Evolutionary conservation across 2,888 invertebrate species (phyloP).

Genomic region (Clusia tigrina): DNA sequence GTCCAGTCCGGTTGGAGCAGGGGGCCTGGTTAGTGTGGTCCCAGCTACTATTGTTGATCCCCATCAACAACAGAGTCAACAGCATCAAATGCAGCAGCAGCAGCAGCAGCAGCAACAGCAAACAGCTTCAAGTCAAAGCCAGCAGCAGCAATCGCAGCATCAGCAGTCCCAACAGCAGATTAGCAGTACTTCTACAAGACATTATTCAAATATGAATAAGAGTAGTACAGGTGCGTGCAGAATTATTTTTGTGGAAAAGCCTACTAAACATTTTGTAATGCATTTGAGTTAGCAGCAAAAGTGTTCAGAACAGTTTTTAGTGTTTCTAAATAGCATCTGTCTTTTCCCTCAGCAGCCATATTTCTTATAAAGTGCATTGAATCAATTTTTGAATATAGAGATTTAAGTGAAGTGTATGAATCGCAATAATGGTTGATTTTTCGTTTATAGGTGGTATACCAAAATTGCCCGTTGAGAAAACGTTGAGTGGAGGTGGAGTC

Average conservation of each 20-base stretch:
- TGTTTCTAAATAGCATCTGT: background rate
- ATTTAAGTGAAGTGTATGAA: background rate
- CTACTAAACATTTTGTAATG: too few relatives aligned
- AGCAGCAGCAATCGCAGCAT: slow-evolving; percentile 28
- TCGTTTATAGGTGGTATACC: slow-evolving; percentile 46
- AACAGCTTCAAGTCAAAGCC: slow-evolving; percentile 43
- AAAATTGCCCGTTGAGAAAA: slow-evolving; percentile 54
- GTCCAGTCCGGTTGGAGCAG: slow-evolving; percentile 42
- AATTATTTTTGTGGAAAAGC: too few relatives aligned
- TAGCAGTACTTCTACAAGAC: slow-evolving; percentile 41
- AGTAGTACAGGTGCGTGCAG: slow-evolving; percentile 49
- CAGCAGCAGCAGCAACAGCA: slow-evolving; percentile 46
- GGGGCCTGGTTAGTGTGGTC: slow-evolving; percentile 52
- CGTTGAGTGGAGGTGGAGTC: slow-evolving; percentile 47
- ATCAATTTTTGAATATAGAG: background rate
- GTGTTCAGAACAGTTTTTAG: background rate
- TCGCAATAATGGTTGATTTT: background rate
- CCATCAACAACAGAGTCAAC: slow-evolving; percentile 41
- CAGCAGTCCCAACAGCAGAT: slow-evolving; percentile 39
- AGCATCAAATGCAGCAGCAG: slow-evolving; percentile 49
- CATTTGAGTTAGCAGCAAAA: background rate
- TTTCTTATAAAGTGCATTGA: background rate
- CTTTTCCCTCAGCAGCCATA: background rate
- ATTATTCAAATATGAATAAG: slow-evolving; percentile 48
- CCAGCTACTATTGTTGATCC: slow-evolving; percentile 53